Base-by-base conservation (phyloP, 2,113 vertebrate genomes). In the Percina caprodes region DNA sequence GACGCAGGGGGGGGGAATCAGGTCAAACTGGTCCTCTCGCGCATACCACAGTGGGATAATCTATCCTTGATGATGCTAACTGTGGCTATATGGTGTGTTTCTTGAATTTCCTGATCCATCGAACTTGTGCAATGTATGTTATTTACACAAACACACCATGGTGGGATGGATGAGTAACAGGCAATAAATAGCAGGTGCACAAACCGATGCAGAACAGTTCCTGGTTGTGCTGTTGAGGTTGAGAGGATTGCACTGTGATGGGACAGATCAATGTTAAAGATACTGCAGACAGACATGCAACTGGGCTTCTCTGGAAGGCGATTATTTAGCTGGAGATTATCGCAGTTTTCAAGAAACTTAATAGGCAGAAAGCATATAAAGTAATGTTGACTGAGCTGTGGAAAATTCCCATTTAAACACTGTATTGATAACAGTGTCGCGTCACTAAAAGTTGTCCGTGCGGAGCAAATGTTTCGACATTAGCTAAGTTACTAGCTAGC, bases 1-100 rank as follows among this genome's bases (percentile, higher is more conserved):
- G 79, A 87, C 23, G 1, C 66, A 16, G 52, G 33, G 52, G 33
- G n/a, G 62, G 33, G 21, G 12, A 84, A 82, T 84, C 86, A 74
- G 85, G 90, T 85, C 85, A 82, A 21, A 89, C 89, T 45, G 58
- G 91, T 87, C 84, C 48, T 59, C 33, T 56, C n/a, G 45, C 7
- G 26, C 79, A 71, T 6, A 72, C 76, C 70, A 62, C 16, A 33
- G 30, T 1, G 48, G 58, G 16, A 15, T 35, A 18, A 15, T 33
- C 3, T 1, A 13, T 0, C 21, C 26, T 35, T 2, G 9, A 23
- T 2, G 9, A 30, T 18, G n/a, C 13, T 15, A 42, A 46, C 13
- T 4, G 18, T 14, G 42, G 6, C 23, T 58, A 11, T 11, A 1
- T 42, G 39, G 39, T 9, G 0, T 42, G 39, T 10, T 10, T 39